Conservation (phyloP, 2,888 invertebrate species). For the Volucella bombylans region DNA sequence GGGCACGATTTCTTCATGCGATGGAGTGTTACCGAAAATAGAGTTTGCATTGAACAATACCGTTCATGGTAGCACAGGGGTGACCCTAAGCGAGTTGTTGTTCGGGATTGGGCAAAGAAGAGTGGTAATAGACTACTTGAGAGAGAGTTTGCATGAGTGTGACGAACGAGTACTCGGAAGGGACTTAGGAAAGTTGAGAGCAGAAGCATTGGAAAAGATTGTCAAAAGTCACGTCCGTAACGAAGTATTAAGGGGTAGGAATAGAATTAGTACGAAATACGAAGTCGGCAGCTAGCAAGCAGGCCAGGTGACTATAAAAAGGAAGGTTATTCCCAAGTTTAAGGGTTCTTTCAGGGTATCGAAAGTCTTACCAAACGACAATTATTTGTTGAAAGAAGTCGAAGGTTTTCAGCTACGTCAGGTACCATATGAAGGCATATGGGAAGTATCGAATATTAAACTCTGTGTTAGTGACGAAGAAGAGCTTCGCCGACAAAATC, state of each 20-base stretch:
- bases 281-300: slow-evolving; percentile 7
- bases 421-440: slow-evolving; percentile 3
- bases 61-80: slow-evolving; percentile 74
- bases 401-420: slow-evolving; percentile 2
- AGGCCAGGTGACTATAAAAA: slow-evolving; percentile 12
- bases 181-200: slow-evolving; percentile 27
- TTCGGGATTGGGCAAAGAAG: slow-evolving; percentile 76
- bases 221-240: neutral
- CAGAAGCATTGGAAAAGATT: slow-evolving; percentile 13
- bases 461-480: neutral
- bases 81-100: slow-evolving; percentile 75
- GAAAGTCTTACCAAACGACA: slow-evolving; percentile 16
- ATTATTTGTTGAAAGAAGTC: slow-evolving; percentile 29
- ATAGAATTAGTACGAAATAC: neutral
- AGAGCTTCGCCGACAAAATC: too few species aligned
- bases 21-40: slow-evolving; percentile 49
- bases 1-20: slow-evolving; percentile 3
- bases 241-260: neutral
- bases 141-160: slow-evolving; percentile 34
- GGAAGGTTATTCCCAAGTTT: slow-evolving; percentile 37
- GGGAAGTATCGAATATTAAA: slow-evolving; percentile 26
- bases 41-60: slow-evolving; percentile 76
- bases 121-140: slow-evolving; percentile 41
- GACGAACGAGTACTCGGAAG: neutral
- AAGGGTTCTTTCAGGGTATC: slow-evolving; percentile 26